Conservation (phyloP, 2,113 vertebrate genomes). For the Hydrolagus affinis region DNA sequence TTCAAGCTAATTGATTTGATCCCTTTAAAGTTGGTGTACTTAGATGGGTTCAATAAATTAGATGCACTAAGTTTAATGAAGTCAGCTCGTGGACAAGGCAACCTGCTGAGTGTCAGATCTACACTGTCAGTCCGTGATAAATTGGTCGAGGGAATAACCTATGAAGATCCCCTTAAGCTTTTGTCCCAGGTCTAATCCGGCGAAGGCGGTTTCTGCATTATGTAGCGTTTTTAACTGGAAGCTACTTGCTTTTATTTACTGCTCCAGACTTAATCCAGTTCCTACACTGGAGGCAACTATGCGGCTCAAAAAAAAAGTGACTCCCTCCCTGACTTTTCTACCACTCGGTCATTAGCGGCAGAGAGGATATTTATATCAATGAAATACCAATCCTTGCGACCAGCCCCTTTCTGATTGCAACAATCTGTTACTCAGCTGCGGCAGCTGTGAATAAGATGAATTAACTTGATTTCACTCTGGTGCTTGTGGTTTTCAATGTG, state of each 20-base stretch:
- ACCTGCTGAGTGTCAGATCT: slow-evolving; percentile 49
- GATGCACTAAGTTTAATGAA: slow-evolving; percentile 61
- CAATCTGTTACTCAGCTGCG: too few relatives aligned
- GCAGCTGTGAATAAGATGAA: too few relatives aligned
- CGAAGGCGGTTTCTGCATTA: not conserved
- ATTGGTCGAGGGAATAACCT: slow-evolving; percentile 44
- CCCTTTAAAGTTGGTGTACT: not conserved
- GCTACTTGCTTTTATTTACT: slow-evolving; percentile 6
- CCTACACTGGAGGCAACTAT: not conserved
- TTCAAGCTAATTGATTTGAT: slow-evolving; percentile 16
- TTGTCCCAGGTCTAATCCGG: slow-evolving; percentile 51
- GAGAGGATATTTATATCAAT: too few relatives aligned
- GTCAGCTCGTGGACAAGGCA: slow-evolving; percentile 55
- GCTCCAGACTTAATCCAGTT: not conserved
- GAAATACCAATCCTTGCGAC: too few relatives aligned
- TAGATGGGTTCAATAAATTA: slow-evolving; percentile 49
- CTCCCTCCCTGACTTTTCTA: too few relatives aligned
- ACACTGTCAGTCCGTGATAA: slow-evolving; percentile 41
- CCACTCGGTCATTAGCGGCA: too few relatives aligned
- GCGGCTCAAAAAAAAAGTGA: not conserved
- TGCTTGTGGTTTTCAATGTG: too few relatives aligned
- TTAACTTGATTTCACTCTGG: too few relatives aligned
- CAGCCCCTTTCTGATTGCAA: too few relatives aligned
- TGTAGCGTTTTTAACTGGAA: not conserved
- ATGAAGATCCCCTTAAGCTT: slow-evolving; percentile 49